Evolutionary conservation across 2,797 vertebrate species (phyloP), one percentile per base, ranked within the genome.

Genomic region (Dipus sagitta): DNA sequence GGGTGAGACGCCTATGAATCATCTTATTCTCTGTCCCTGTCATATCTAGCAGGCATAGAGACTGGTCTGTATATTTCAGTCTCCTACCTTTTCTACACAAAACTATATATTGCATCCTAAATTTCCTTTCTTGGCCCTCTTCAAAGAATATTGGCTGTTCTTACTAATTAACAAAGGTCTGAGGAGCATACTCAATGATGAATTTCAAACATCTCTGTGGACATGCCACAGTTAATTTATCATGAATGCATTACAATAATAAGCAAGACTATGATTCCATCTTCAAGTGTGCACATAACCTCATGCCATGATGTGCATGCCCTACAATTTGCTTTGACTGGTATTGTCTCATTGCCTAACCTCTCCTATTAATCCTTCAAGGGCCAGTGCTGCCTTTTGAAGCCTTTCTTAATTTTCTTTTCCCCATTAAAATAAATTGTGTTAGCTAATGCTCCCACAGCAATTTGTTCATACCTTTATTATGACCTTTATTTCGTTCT

Each of bases 351-450:
- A 94, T 38, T 20, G 20, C 30, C 71, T 72, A 90, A 42, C 42
- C 71, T 95, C 24, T 65, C 26, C 14, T 83, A 38, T 91, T 83
- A 91, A 77, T 95, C 67, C 90, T 95, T 95, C 82, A 92, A 92
- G 67, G 67, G 54, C 54, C n/a, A 86, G 72, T 79, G 71, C 83
- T 52, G 28, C 54, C 86, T 82, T 80, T 86, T 77, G 42, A 86
- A 92, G 75, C n/a, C 88, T 95, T 89, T 85, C 68, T 74, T 84
- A 89, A 94, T 84, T 92, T 83, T 93, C 81, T 70, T 82, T 93
- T 67, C 74, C 71, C 88, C 89, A 87, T 94, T 94, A 94, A 94
- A 97, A 91, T 80, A 91, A 92, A 95, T 92, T 65, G 60, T 86
- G 60, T 93, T 79, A 91, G 93, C 81, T 94, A 34, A 76, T 70